Conservation (phyloP, 2,113 vertebrate genomes). For the Syngnathoides biaculeatus region DNA sequence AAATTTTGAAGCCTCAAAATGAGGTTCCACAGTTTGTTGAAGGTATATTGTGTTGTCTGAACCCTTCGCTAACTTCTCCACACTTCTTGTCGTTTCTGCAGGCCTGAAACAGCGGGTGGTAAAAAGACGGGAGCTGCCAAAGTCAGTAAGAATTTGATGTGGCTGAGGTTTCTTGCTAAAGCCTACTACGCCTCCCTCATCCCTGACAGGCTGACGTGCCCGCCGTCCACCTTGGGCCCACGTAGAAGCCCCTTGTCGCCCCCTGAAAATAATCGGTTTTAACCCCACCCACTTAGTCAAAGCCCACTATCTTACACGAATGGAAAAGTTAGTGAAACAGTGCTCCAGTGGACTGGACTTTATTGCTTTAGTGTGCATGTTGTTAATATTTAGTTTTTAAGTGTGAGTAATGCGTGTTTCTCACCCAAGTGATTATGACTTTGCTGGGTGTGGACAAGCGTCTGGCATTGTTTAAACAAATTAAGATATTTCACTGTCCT, state of each 20-base stretch:
- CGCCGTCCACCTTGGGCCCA: constrained; percentile 61
- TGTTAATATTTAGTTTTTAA: background rate
- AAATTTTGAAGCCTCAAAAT: background rate
- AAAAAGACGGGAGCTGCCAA: constrained; percentile 99
- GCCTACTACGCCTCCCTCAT: constrained; percentile 82
- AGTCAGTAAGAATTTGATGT: constrained; percentile 99
- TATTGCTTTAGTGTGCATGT: background rate
- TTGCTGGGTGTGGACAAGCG: background rate
- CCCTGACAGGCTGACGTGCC: constrained; percentile 77
- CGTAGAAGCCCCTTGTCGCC: constrained; percentile 50
- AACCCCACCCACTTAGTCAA: constrained; percentile 9
- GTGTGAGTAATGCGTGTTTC: background rate
- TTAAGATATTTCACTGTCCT: constrained; percentile 1
- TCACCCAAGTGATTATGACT: constrained; percentile 5
- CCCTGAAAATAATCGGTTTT: constrained; percentile 28
- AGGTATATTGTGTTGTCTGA: too few relatives aligned
- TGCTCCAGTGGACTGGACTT: constrained; percentile 2
- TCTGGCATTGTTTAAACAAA: constrained; percentile 49
- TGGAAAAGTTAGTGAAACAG: constrained; percentile 22
- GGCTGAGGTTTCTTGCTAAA: constrained; percentile 83
- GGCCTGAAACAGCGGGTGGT: constrained; percentile 89
- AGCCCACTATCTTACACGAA: constrained; percentile 13
- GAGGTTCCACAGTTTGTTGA: background rate
- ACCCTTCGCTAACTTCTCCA: background rate
- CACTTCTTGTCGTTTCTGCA: constrained; percentile 36